A percentile compares a stretch with the other conserved stretches of the same genome.
phyloP scores from a whole-genome alignment of 1,140 invertebrate species.

The Whitmania pigra region DNA sequence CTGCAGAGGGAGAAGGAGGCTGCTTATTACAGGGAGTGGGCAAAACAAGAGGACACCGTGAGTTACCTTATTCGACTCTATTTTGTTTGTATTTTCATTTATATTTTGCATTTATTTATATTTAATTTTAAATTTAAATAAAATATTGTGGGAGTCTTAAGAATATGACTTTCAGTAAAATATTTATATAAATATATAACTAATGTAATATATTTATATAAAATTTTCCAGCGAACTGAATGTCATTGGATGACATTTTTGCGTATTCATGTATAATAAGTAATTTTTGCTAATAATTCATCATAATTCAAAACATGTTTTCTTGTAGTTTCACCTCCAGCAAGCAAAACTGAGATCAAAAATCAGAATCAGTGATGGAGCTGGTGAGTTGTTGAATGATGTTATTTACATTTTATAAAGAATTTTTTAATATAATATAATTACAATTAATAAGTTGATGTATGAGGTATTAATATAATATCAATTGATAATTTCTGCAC shows the following conservation, averaged over 20 bases:
- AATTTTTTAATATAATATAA: too few relatives aligned
- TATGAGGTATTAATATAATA: neutral
- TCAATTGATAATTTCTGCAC: neutral
- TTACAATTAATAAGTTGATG: neutral
- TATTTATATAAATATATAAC: too few relatives aligned
- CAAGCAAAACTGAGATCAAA: constrained; percentile 63
- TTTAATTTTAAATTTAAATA: neutral
- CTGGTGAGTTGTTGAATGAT: constrained; percentile 37
- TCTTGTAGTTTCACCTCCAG: constrained; percentile 40
- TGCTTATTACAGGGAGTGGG: constrained; percentile 85
- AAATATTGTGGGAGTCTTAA: too few relatives aligned
- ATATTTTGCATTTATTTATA: neutral
- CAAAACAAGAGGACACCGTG: constrained; percentile 71
- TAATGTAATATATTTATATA: too few relatives aligned
- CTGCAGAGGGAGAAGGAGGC: constrained; percentile 84
- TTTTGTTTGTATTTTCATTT: neutral
- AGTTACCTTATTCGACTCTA: constrained; percentile 14
- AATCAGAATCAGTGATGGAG: constrained; percentile 86
- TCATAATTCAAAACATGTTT: constrained; percentile 8
- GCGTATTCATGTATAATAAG: neutral
- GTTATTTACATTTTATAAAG: too few relatives aligned
- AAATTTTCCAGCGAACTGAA: too few relatives aligned
- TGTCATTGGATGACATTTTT: too few relatives aligned
- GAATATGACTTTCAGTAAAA: too few relatives aligned
- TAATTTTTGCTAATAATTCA: neutral